These are phyloP conservation scores for Gallinago solitaria DNA, from an alignment of 2,797 vertebrate genomes.

Conservation along the genomic window DNA sequence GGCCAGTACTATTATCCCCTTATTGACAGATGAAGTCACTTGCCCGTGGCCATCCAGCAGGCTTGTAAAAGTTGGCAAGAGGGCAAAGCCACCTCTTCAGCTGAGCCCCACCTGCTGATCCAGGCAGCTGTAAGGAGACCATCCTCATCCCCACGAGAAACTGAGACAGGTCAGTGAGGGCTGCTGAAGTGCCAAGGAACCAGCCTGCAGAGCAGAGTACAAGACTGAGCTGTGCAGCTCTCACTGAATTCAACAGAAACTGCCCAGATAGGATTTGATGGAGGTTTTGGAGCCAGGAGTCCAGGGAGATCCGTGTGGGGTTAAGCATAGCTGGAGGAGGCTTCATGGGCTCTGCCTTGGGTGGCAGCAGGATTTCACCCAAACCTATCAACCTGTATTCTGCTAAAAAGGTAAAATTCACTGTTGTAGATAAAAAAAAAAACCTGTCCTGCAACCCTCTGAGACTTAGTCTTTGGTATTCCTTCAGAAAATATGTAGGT, in stretches of 20 bases:
- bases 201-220: neutral
- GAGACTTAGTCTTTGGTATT: neutral
- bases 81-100: neutral
- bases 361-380: neutral
- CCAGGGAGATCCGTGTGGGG: rapidly evolving
- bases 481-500: neutral
- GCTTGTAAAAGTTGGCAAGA: no score
- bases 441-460: neutral
- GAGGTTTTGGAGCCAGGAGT: neutral
- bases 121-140: neutral
- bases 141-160: neutral
- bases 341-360: neutral
- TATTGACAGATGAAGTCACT: neutral
- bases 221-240: neutral
- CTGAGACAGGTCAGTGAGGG: neutral
- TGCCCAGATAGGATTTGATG: neutral
- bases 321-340: neutral
- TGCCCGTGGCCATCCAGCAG: neutral
- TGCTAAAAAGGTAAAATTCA: neutral
- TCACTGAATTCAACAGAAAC: neutral
- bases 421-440: neutral
- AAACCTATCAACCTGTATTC: neutral
- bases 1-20: neutral
- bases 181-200: neutral
- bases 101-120: neutral